Percentiles rank a stretch among this genome's conserved stretches.
These are phyloP conservation scores for Helicoverpa zea DNA, from an alignment of 1,140 invertebrate genomes.

Conservation along the genomic window DNA sequence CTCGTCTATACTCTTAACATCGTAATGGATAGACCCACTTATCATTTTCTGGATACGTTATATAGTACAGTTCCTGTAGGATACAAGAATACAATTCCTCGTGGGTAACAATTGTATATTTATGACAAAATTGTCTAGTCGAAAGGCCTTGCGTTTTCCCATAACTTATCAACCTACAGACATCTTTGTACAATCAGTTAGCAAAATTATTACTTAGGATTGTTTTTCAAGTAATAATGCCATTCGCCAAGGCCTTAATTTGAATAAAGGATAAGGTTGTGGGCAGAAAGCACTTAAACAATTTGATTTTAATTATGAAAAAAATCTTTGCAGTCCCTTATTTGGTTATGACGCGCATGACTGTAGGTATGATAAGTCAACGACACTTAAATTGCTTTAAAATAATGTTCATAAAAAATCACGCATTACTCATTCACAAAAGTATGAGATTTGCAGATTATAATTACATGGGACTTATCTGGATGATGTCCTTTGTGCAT, in stretches of 20 bases:
- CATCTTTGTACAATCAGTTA: not conserved
- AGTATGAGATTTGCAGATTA: slow-evolving; percentile 2
- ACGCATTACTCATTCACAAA: slow-evolving; percentile 36
- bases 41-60: no score
- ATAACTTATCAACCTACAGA: slow-evolving; percentile 35
- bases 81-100: not conserved
- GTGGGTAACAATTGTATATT: slow-evolving; percentile 18
- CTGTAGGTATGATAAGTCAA: slow-evolving; percentile 5
- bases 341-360: slow-evolving; percentile 21
- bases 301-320: slow-evolving; percentile 40
- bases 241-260: slow-evolving; percentile 5
- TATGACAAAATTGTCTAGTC: slow-evolving; percentile 13
- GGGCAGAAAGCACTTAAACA: slow-evolving; percentile 42
- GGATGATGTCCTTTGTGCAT: slow-evolving; percentile 67
- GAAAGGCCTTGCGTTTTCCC: slow-evolving; percentile 14
- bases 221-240: slow-evolving; percentile 20
- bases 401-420: slow-evolving; percentile 33
- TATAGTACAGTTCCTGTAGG: no score
- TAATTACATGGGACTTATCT: slow-evolving; percentile 60
- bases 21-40: no score
- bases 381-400: slow-evolving; percentile 36
- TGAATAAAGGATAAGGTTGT: slow-evolving; percentile 41
- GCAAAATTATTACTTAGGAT: slow-evolving; percentile 15
- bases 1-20: no score
- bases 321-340: slow-evolving; percentile 29